These are phyloP conservation scores for Phaetusa simplex DNA, from an alignment of 2,113 vertebrate genomes.

Conservation along the genomic window DNA sequence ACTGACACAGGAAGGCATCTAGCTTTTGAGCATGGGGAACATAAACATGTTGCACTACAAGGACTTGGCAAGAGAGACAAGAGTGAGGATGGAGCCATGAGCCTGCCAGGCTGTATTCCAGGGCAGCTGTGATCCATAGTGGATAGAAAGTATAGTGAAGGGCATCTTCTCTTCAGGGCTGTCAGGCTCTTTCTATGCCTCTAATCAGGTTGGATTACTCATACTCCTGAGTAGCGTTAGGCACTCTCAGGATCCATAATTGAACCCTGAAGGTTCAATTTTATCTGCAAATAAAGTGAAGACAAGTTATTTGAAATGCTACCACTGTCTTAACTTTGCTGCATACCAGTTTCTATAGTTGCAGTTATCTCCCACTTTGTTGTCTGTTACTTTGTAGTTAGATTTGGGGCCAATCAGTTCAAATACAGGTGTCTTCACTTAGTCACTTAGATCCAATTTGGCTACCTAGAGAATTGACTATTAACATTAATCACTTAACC, in stretches of 20 bases:
- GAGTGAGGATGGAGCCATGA: neutral
- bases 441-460: neutral
- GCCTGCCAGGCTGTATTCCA: neutral
- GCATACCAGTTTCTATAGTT: neutral
- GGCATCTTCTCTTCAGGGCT: neutral
- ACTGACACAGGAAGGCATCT: accelerated
- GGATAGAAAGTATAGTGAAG: neutral
- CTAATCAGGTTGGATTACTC: neutral
- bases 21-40: neutral
- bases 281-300: neutral
- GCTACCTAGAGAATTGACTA: neutral
- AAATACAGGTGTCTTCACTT: neutral
- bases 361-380: neutral
- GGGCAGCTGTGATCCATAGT: neutral
- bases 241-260: neutral
- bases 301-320: neutral
- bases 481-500: neutral
- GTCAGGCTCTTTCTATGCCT: neutral
- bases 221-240: neutral
- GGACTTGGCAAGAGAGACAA: accelerated
- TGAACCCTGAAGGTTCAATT: neutral
- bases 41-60: accelerated
- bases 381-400: neutral
- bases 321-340: neutral
- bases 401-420: neutral